These are phyloP conservation scores for Rhagonycha lutea DNA, from an alignment of 2,888 invertebrate species.

Conservation along the genomic window DNA sequence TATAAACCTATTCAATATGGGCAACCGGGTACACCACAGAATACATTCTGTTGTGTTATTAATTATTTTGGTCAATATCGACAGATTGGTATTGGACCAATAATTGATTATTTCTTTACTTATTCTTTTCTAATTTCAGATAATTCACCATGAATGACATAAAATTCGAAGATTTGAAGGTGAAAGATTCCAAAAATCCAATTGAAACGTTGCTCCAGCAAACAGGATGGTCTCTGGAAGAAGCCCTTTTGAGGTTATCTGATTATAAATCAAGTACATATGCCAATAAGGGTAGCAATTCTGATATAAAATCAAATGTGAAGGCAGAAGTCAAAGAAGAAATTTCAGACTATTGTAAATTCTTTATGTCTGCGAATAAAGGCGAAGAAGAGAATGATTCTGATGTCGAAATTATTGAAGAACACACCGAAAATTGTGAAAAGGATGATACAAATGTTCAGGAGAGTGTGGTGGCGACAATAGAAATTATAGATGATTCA, in stretches of 20 bases:
- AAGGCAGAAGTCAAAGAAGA: neutral
- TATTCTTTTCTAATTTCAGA: neutral
- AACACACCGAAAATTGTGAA: neutral
- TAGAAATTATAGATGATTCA: neutral
- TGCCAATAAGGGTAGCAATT: neutral
- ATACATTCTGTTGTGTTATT: too few relatives aligned
- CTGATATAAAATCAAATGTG: neutral
- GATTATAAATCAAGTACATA: neutral
- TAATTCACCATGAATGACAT: neutral
- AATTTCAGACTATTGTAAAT: neutral
- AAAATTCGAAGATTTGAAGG: neutral
- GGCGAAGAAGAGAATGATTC: neutral
- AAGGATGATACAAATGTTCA: neutral
- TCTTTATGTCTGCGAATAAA: neutral
- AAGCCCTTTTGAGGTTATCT: neutral
- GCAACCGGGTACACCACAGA: too few relatives aligned
- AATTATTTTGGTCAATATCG: too few relatives aligned
- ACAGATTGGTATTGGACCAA: too few relatives aligned
- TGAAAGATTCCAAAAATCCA: neutral
- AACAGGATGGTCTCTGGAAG: neutral
- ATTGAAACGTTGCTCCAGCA: neutral
- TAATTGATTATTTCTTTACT: neutral
- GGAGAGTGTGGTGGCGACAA: accelerated
- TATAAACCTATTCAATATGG: too few relatives aligned
- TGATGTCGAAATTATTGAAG: neutral